Percentiles rank a stretch among this genome's conserved stretches.
Conservation (phyloP, 2,888 invertebrate species). For the Apodemia hepburni region DNA sequence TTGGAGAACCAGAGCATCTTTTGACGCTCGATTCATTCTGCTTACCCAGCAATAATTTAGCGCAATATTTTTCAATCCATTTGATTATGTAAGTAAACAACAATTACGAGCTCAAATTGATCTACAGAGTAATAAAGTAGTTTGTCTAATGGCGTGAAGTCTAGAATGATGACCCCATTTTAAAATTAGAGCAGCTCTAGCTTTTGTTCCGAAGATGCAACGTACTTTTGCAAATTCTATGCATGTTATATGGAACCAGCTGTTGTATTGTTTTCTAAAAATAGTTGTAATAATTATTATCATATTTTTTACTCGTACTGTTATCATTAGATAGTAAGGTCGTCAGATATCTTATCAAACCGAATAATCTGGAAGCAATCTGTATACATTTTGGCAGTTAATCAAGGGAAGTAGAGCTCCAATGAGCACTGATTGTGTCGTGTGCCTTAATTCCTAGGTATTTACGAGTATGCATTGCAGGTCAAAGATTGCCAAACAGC, state of each 20-base stretch:
- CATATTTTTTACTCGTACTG: not conserved
- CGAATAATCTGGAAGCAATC: constrained; percentile 19
- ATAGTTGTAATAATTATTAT: not conserved
- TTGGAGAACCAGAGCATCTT: no score
- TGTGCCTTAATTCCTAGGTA: not conserved
- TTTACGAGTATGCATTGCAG: constrained; percentile 14
- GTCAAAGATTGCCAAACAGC: constrained; percentile 19
- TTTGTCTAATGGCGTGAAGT: not conserved
- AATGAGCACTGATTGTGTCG: not conserved
- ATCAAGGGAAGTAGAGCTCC: not conserved
- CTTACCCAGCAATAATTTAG: no score
- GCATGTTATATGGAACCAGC: not conserved
- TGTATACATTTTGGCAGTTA: not conserved
- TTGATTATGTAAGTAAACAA: no score
- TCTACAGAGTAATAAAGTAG: not conserved
- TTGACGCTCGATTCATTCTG: no score
- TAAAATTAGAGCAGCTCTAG: not conserved
- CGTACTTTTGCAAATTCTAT: not conserved
- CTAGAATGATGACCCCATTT: not conserved
- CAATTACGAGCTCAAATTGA: not conserved
- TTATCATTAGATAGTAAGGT: constrained; percentile 6
- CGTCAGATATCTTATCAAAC: not conserved
- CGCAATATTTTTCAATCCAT: no score
- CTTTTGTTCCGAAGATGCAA: not conserved
- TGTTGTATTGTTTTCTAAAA: not conserved